Evolutionary conservation across 35 echinoderm and acorn worm genomes (phyloP), one percentile per base, ranked within the genome.

Genomic region (Acanthaster planci): DNA sequence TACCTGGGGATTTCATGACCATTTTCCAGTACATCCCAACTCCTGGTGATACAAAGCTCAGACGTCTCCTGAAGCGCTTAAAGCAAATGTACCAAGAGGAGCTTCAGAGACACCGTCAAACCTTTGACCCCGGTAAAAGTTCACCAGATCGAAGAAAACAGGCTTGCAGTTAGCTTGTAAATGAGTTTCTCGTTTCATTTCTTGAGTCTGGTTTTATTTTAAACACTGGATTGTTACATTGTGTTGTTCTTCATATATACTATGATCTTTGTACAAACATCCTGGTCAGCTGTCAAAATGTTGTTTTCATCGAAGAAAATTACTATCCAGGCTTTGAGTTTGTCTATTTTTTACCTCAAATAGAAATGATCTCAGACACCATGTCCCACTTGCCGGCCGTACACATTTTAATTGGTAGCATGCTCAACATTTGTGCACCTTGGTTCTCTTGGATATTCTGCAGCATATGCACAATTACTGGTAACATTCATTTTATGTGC

Each of bases 111-210:
- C 64, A 35, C 64, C 64, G 64, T 72, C 21, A 72, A 21, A 72
- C 14, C 8, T 72, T 72, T 72, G 64, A 72, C 23, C 64, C 64
- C 22, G 64, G 64, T 72, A 72, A 72, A 29, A 8, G 56, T 18
- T 6, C 8, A 26, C 17, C 15, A 72, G 14, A 0, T 27, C 10
- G 64, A 36, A 72, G 18, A 16, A 8, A 6, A 30, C 6, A 21
- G 27, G 19, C 8, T 22, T 5, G 27, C 57, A 60, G 6, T 21
- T 6, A 7, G 9, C 57, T 15, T 60, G 6, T 6, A 60, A 21
- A 60, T 7, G 18, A 22, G n/a, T 22, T 60, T 5, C 9, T 7
- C 21, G 27, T 6, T 55, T 19, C 7, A 60, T 6, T 21, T 5
- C 0, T 14, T 60, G 21, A 7, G 19, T 0, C 21, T 5, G 57